Conservation (phyloP, 2,113 vertebrate species). For the Aphyosemion australe region DNA sequence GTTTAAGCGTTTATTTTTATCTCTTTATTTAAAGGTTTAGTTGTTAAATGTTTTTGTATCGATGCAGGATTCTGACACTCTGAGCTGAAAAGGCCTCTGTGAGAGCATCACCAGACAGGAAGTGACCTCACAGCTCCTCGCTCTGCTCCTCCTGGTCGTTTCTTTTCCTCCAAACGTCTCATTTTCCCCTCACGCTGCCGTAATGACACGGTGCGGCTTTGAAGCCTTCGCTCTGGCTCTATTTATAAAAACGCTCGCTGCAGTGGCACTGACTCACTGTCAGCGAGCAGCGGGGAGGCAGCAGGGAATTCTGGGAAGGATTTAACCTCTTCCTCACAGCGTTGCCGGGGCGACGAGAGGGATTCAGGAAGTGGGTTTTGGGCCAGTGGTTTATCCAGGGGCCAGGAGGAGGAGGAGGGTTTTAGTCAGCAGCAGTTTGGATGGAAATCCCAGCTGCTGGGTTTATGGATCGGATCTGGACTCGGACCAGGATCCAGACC, state of each 20-base stretch:
- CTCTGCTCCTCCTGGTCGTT: slow-evolving; percentile 5
- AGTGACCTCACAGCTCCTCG: slow-evolving; percentile 36
- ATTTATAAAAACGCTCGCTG: slow-evolving; percentile 74
- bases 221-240: slow-evolving; percentile 65
- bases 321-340: slow-evolving; percentile 54
- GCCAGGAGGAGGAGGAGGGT: slow-evolving; percentile 11
- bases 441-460: slow-evolving; percentile 59
- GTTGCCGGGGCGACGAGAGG: slow-evolving; percentile 51
- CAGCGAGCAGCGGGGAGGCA: slow-evolving; percentile 53
- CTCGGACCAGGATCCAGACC: slow-evolving; percentile 23
- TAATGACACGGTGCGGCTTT: slow-evolving; percentile 69
- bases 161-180: slow-evolving; percentile 26
- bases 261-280: slow-evolving; percentile 68
- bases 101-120: slow-evolving; percentile 35
- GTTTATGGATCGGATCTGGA: slow-evolving; percentile 8
- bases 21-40: too few relatives aligned
- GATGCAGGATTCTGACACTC: too few relatives aligned
- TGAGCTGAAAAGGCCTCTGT: slow-evolving; percentile 1
- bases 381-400: slow-evolving; percentile 52
- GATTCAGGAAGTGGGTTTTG: slow-evolving; percentile 60
- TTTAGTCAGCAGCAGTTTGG: slow-evolving; percentile 18
- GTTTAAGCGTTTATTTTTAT: too few relatives aligned
- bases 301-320: slow-evolving; percentile 55
- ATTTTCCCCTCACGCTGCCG: slow-evolving; percentile 30
- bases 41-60: too few relatives aligned